Conservation (phyloP, 2,797 vertebrate genomes). For the Oceanodroma leucorhoa region DNA sequence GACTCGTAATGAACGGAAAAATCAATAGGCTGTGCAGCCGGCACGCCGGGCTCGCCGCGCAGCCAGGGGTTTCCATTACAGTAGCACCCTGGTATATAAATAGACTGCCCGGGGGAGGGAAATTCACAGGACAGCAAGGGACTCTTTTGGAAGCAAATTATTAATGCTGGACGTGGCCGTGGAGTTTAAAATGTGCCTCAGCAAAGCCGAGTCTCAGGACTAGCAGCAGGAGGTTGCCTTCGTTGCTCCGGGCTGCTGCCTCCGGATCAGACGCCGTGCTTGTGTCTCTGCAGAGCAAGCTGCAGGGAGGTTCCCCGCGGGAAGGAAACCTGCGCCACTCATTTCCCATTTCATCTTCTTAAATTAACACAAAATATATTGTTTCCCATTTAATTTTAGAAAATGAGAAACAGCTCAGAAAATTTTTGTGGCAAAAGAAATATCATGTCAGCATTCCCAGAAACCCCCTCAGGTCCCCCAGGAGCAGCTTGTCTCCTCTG, state of each 20-base stretch:
- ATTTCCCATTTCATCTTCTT: not conserved
- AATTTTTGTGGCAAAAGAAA: not conserved
- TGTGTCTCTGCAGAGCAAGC: accelerated
- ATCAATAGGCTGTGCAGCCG: not conserved
- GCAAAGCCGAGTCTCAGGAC: accelerated
- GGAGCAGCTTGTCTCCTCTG: not conserved
- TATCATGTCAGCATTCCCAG: not conserved
- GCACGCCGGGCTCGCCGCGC: accelerated
- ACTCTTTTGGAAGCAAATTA: not conserved
- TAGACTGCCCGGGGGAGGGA: not conserved
- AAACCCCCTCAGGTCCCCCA: not conserved
- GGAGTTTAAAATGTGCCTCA: not conserved
- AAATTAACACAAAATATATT: not conserved
- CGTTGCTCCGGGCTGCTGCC: accelerated
- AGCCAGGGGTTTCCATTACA: accelerated
- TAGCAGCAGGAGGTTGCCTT: not conserved
- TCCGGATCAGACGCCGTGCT: accelerated
- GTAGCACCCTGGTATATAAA: accelerated
- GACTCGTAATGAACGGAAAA: accelerated
- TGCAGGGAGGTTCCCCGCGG: accelerated
- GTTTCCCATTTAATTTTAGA: not conserved
- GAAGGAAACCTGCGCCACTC: not conserved
- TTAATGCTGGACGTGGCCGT: accelerated
- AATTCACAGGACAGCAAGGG: accelerated
- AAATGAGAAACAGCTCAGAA: not conserved